A percentile compares a stretch with the other conserved stretches of the same genome.
phyloP scores from a whole-genome alignment of 2,113 vertebrate species.

The Raja brachyura region DNA sequence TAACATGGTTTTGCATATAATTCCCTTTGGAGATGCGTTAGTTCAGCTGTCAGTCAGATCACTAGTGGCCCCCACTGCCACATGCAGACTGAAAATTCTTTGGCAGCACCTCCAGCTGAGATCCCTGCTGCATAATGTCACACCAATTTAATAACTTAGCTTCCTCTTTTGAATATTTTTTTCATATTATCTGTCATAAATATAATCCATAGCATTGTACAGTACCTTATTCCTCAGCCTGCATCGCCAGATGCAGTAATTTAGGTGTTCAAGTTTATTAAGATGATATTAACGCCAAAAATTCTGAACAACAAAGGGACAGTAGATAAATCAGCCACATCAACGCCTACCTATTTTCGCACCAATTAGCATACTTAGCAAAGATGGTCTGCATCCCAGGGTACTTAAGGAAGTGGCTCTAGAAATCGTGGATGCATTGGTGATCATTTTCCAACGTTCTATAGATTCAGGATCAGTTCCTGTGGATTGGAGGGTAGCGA shows the following conservation, averaged over 20 bases:
- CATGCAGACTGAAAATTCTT: neutral
- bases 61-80: no score
- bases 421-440: no score
- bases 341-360: neutral
- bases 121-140: neutral
- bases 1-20: neutral
- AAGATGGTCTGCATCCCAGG: no score
- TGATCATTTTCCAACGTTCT: no score
- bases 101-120: neutral
- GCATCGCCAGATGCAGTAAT: neutral
- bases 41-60: neutral
- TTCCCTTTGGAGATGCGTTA: neutral
- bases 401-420: no score
- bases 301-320: no score
- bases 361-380: no score
- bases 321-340: no score
- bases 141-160: neutral
- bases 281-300: no score
- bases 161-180: neutral
- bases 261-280: neutral
- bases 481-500: no score
- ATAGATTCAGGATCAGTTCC: no score
- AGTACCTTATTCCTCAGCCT: neutral
- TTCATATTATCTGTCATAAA: neutral
- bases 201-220: neutral